phyloP scores from a whole-genome alignment of 2,113 vertebrate genomes.

The Elephas maximus region DNA sequence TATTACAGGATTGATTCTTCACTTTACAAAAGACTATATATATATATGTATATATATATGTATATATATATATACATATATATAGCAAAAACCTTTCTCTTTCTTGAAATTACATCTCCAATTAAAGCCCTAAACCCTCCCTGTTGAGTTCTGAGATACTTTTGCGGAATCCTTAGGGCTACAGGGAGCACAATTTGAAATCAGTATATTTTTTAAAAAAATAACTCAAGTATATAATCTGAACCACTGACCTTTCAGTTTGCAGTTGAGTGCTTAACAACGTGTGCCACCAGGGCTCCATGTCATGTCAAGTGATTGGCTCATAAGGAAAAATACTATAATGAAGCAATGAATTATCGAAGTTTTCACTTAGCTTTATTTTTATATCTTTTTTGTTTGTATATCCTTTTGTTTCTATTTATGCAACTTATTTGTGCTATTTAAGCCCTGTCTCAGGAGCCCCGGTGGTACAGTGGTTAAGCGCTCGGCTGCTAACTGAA shows the following conservation, averaged over 20 bases:
- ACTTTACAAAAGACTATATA: background rate
- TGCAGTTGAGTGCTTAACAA: too few relatives aligned
- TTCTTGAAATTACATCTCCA: background rate
- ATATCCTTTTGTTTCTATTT: background rate
- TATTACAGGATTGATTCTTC: background rate
- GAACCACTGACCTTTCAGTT: too few relatives aligned
- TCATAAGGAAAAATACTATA: background rate
- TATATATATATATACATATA: too few relatives aligned
- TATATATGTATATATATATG: too few relatives aligned
- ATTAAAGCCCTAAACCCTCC: background rate
- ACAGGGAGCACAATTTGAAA: background rate
- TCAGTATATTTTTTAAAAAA: background rate
- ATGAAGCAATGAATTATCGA: background rate
- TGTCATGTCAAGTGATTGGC: conserved; percentile 7
- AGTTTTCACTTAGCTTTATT: conserved; percentile 10
- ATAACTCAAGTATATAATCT: background rate
- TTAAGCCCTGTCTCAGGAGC: background rate
- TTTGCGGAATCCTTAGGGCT: background rate
- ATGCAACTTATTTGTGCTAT: background rate
- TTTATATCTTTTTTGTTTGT: background rate
- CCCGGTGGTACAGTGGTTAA: background rate
- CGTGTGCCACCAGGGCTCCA: too few relatives aligned
- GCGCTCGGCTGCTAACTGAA: background rate
- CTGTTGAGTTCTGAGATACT: background rate
- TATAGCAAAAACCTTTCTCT: background rate